Evolutionary conservation across 2,888 invertebrate genomes (phyloP).

Genomic region (Acanthopleura granulata): DNA sequence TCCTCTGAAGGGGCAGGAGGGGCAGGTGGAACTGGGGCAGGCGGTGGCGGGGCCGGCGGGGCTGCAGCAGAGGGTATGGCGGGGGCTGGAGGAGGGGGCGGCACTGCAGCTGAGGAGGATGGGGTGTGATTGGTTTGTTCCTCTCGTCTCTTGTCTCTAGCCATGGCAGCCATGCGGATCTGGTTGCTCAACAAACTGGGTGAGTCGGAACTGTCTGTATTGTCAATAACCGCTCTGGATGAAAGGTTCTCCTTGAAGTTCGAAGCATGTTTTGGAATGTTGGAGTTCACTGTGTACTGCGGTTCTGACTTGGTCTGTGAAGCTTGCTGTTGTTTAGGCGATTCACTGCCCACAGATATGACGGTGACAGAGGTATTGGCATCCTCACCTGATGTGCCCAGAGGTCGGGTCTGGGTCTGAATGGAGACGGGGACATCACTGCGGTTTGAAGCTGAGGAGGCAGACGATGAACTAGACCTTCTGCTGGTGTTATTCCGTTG

Average conservation of each 20-base stretch:
- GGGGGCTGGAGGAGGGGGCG: conserved; percentile 32
- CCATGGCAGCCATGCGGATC: conserved; percentile 38
- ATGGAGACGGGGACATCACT: not conserved
- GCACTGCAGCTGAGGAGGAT: conserved; percentile 15
- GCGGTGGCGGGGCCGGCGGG: conserved; percentile 16
- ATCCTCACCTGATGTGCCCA: conserved; percentile 24
- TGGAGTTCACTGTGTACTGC: not conserved
- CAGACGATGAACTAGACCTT: conserved; percentile 15
- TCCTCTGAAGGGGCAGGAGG: conserved; percentile 20
- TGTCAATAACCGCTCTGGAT: not conserved
- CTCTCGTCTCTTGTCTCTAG: conserved; percentile 19
- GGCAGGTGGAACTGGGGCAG: conserved; percentile 10
- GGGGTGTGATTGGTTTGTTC: not conserved
- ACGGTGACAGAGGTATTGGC: conserved; percentile 44
- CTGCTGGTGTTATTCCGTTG: conserved; percentile 11
- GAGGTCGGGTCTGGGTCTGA: conserved; percentile 9
- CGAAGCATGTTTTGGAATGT: not conserved
- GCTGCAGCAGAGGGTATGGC: conserved; percentile 29
- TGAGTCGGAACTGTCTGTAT: not conserved
- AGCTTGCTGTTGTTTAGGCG: conserved; percentile 35
- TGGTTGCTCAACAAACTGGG: not conserved
- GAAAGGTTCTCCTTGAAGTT: not conserved
- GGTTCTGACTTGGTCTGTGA: conserved; percentile 28
- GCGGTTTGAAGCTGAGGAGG: not conserved
- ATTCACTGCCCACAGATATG: conserved; percentile 47